Conservation (phyloP, 2,888 invertebrate genomes). For the Drosophila austrosaltans region DNA sequence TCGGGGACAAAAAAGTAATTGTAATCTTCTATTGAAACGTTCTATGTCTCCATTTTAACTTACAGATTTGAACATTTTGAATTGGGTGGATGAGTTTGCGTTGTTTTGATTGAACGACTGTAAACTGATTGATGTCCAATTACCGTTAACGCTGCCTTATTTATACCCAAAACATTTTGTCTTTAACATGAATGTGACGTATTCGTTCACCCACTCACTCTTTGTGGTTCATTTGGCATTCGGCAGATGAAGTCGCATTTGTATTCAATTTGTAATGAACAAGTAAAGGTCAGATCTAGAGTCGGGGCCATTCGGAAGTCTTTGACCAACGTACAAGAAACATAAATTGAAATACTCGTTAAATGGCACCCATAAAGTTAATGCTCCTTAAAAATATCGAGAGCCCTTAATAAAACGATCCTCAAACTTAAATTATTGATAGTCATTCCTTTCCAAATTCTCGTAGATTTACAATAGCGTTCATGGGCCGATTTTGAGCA, state of each 20-base stretch:
- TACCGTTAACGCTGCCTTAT: slow-evolving; percentile 33
- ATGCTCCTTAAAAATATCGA: no score
- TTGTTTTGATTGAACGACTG: slow-evolving; percentile 22
- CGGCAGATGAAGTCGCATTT: neutral
- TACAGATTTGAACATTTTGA: slow-evolving; percentile 71
- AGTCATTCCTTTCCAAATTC: no score
- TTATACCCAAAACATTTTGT: slow-evolving; percentile 44
- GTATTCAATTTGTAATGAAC: neutral
- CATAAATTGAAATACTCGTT: neutral
- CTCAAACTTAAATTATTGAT: no score
- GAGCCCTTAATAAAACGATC: no score
- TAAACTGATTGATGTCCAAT: slow-evolving; percentile 12
- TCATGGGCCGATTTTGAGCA: neutral
- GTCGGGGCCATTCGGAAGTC: neutral
- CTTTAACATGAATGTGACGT: neutral
- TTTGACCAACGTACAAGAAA: neutral
- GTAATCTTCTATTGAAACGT: slow-evolving; percentile 57
- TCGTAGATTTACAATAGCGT: no score
- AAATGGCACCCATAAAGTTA: neutral
- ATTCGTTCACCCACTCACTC: slow-evolving; percentile 1
- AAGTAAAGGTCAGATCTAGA: slow-evolving; percentile 3
- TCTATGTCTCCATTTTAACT: slow-evolving; percentile 25
- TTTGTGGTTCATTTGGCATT: neutral
- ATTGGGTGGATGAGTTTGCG: slow-evolving; percentile 28
- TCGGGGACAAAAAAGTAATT: neutral